Percentiles rank a stretch among this genome's conserved stretches.
Evolutionary conservation across 1,140 invertebrate genomes (phyloP).

Genomic region (Drosophila neocordata): DNA sequence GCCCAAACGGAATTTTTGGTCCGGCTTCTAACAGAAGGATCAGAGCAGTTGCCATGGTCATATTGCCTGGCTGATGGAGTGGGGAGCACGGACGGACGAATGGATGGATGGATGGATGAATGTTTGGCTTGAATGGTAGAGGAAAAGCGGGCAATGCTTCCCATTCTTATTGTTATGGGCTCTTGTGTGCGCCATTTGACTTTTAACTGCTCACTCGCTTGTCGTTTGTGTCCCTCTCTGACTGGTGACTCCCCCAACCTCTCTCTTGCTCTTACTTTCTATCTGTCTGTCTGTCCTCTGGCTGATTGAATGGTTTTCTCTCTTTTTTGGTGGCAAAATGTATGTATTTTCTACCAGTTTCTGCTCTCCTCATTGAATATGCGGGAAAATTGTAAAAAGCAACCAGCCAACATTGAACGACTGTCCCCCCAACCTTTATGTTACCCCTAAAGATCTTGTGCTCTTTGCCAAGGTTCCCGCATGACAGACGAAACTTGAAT

Average conservation of each 20-base stretch:
- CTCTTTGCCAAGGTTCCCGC: background rate
- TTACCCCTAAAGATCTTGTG: background rate
- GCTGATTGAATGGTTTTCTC: slow-evolving; percentile 62
- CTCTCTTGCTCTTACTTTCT: slow-evolving; percentile 9
- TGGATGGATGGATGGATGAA: background rate
- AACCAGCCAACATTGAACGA: background rate
- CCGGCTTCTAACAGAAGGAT: slow-evolving; percentile 2
- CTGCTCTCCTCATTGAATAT: slow-evolving; percentile 66
- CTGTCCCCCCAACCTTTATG: slow-evolving; percentile 19
- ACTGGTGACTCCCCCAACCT: background rate
- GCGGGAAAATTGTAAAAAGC: slow-evolving; percentile 27
- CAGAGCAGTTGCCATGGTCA: slow-evolving; percentile 31
- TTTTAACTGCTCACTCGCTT: slow-evolving; percentile 55
- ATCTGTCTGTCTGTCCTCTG: background rate
- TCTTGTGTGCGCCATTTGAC: slow-evolving; percentile 55
- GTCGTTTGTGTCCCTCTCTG: slow-evolving; percentile 10
- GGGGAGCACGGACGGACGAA: too few relatives aligned
- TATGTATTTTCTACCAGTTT: slow-evolving; percentile 52
- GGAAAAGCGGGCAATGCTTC: slow-evolving; percentile 2
- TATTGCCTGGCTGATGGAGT: background rate
- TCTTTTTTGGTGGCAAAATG: slow-evolving; percentile 34
- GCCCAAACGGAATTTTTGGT: slow-evolving; percentile 19
- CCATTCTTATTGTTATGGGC: slow-evolving; percentile 49
- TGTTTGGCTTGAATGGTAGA: too few relatives aligned
- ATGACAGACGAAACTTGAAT: background rate